Percentiles rank a stretch among this genome's conserved stretches.
These are phyloP conservation scores for Leptinotarsa tumamoca DNA, from an alignment of 2,888 invertebrate genomes.

Conservation along the genomic window DNA sequence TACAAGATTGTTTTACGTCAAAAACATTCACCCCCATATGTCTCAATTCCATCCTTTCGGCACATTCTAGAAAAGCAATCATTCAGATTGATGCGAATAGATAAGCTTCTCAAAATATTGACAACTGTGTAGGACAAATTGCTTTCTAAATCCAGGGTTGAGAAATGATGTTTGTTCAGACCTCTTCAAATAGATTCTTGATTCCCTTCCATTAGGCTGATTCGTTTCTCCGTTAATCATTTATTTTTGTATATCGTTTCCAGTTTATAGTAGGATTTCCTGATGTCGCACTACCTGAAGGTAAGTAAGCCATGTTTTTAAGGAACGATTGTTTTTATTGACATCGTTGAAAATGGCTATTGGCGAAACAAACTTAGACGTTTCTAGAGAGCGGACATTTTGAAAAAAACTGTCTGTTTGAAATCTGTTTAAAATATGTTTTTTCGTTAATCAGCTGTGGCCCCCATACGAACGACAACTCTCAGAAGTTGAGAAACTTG, in stretches of 20 bases:
- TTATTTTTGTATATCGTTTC: conserved; percentile 18
- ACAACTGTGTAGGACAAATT: conserved; percentile 36
- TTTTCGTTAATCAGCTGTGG: too few relatives aligned
- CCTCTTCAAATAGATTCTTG: conserved; percentile 33
- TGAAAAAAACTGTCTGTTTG: too few relatives aligned
- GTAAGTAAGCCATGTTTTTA: not conserved
- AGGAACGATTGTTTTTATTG: too few relatives aligned
- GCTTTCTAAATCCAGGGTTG: conserved; percentile 35
- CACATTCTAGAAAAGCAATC: conserved; percentile 27
- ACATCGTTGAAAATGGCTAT: too few relatives aligned
- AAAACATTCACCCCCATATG: not conserved
- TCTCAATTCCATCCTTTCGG: not conserved
- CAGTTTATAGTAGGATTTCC: not conserved
- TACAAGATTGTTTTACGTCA: not conserved
- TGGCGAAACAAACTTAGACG: too few relatives aligned
- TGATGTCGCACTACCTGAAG: not conserved
- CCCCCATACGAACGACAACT: too few relatives aligned
- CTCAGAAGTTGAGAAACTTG: too few relatives aligned
- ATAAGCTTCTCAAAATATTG: conserved; percentile 41
- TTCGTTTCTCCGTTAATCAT: conserved; percentile 30
- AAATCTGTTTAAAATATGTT: too few relatives aligned
- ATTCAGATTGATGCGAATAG: conserved; percentile 37
- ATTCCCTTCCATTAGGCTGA: conserved; percentile 32
- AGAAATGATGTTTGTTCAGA: conserved; percentile 34
- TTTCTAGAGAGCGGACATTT: too few relatives aligned